phyloP scores from a whole-genome alignment of 1,140 invertebrate species.

The Oscheius sp. region DNA sequence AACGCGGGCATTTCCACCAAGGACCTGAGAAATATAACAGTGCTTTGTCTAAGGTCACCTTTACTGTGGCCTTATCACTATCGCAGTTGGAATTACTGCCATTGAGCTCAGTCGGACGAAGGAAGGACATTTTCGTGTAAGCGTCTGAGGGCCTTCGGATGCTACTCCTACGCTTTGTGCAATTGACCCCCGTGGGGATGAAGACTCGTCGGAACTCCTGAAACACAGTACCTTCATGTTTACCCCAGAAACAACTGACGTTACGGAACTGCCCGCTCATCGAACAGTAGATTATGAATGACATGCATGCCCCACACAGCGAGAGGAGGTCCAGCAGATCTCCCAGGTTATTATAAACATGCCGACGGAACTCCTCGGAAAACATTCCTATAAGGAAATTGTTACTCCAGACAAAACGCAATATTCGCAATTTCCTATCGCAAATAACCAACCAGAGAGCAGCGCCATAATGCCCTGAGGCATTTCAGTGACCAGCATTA shows the following conservation, averaged over 20 bases:
- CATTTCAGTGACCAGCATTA: constrained; percentile 57
- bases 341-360: constrained; percentile 46
- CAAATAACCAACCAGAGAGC: constrained; percentile 38
- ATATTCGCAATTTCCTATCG: neutral
- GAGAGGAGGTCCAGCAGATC: constrained; percentile 59
- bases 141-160: constrained; percentile 34
- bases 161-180: constrained; percentile 2
- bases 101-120: constrained; percentile 18
- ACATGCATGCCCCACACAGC: constrained; percentile 52
- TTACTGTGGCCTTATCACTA: constrained; percentile 6
- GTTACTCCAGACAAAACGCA: too few species aligned
- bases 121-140: constrained; percentile 32
- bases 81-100: neutral
- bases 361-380: constrained; percentile 45
- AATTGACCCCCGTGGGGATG: constrained; percentile 40
- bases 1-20: constrained; percentile 8
- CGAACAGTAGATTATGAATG: constrained; percentile 59
- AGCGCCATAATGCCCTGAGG: constrained; percentile 55
- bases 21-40: neutral
- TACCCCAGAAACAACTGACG: constrained; percentile 40
- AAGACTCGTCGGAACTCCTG: constrained; percentile 59
- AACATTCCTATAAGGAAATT: constrained; percentile 20
- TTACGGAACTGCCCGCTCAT: constrained; percentile 60
- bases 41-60: neutral
- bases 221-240: constrained; percentile 6